Conservation (phyloP, 1,140 invertebrate genomes). For the Camponotus pennsylvanicus region DNA sequence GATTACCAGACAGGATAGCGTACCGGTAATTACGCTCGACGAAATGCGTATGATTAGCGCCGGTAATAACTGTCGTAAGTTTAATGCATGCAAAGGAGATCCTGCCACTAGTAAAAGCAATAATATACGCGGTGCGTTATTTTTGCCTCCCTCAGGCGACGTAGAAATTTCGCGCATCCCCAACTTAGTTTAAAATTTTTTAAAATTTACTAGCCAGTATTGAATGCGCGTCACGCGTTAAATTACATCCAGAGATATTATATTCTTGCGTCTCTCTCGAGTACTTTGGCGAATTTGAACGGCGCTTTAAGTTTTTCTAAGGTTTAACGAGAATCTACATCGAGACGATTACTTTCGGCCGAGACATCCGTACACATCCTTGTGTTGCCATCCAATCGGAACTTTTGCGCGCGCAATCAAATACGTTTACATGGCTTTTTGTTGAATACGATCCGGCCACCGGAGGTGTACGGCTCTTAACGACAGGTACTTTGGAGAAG, state of each 20-base stretch:
- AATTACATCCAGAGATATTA: conserved; percentile 61
- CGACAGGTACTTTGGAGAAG: conserved; percentile 9
- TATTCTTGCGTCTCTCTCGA: conserved; percentile 23
- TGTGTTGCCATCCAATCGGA: conserved; percentile 21
- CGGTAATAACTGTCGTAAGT: conserved; percentile 34
- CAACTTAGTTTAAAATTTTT: conserved; percentile 33
- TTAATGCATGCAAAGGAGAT: background rate
- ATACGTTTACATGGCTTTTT: conserved; percentile 1
- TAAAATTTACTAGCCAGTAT: conserved; percentile 61
- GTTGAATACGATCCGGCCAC: background rate
- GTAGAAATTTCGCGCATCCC: conserved; percentile 57
- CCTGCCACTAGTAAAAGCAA: conserved; percentile 50
- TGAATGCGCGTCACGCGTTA: conserved; percentile 52
- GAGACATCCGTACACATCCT: background rate
- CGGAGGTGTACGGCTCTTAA: background rate
- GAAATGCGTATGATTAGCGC: conserved; percentile 28
- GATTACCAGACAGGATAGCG: conserved; percentile 10
- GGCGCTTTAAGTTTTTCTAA: conserved; percentile 34
- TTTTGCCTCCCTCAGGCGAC: background rate
- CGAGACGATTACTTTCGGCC: background rate
- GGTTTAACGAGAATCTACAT: conserved; percentile 66
- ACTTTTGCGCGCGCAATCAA: conserved; percentile 43
- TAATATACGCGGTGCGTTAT: conserved; percentile 52
- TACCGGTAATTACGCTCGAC: conserved; percentile 40
- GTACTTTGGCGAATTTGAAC: conserved; percentile 33